Conservation (phyloP, 2,888 invertebrate species). For the Strigamia crassipes region DNA sequence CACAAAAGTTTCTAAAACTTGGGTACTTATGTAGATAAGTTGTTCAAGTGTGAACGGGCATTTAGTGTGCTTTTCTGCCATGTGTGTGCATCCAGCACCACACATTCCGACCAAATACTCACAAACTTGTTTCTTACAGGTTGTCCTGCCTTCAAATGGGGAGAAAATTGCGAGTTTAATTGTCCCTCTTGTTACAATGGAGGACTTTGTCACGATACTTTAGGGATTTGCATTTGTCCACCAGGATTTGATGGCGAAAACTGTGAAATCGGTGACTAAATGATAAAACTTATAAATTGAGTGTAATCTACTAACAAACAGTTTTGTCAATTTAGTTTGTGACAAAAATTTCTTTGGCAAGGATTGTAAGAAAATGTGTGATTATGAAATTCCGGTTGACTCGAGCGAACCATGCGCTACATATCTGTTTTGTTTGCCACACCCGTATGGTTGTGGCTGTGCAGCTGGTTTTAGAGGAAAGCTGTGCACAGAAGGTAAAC, state of each 20-base stretch:
- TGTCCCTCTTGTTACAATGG: constrained; percentile 44
- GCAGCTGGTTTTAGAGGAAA: neutral
- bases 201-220: neutral
- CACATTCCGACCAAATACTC: too few species aligned
- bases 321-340: neutral
- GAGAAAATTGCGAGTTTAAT: neutral
- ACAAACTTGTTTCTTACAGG: too few species aligned
- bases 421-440: neutral
- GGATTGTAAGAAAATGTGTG: neutral
- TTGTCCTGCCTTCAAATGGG: neutral
- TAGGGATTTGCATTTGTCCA: constrained; percentile 28
- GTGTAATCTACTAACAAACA: neutral
- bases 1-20: too few species aligned
- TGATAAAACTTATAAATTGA: neutral
- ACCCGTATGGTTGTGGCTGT: neutral
- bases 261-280: constrained; percentile 23
- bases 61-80: too few species aligned
- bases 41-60: too few species aligned
- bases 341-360: neutral
- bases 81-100: too few species aligned
- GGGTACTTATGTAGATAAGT: too few species aligned
- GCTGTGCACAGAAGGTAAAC: neutral
- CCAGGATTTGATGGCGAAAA: constrained; percentile 18
- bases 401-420: neutral
- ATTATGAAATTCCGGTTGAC: neutral